phyloP scores from a whole-genome alignment of 2,888 invertebrate genomes.

The Microchrysa polita region DNA sequence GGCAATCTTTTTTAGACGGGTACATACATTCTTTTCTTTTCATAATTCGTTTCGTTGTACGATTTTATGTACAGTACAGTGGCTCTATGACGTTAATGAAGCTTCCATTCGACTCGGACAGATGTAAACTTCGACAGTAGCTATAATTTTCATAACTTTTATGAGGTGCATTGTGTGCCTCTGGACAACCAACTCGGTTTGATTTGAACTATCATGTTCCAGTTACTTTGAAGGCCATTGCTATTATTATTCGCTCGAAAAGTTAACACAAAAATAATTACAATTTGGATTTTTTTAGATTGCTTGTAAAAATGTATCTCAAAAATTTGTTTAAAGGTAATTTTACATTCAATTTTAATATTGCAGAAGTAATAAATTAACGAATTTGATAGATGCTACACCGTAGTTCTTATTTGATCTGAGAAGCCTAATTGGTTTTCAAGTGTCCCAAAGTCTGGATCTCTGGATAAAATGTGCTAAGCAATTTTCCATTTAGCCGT shows the following conservation, averaged over 20 bases:
- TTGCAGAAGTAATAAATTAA: too few relatives aligned
- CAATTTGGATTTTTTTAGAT: not conserved
- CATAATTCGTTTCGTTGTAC: not conserved
- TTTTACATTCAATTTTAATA: too few relatives aligned
- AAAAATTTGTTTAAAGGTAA: not conserved
- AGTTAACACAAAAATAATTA: conserved; percentile 11
- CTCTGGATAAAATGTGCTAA: too few relatives aligned
- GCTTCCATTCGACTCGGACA: not conserved
- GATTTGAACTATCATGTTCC: conserved; percentile 36
- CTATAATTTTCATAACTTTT: not conserved
- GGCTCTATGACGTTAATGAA: not conserved
- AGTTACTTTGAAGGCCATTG: conserved; percentile 42
- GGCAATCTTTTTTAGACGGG: not conserved
- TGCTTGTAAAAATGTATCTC: not conserved
- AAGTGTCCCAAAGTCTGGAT: too few relatives aligned
- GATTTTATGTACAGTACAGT: not conserved
- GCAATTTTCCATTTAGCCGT: too few relatives aligned
- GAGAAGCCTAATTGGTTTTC: too few relatives aligned
- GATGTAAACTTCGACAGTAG: not conserved
- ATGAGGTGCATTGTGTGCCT: not conserved
- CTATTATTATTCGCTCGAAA: conserved; percentile 11
- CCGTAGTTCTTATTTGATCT: too few relatives aligned
- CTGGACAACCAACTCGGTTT: not conserved
- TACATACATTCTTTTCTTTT: too few relatives aligned
- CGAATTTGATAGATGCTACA: too few relatives aligned